Conservation (phyloP, 2,797 vertebrate genomes). For the Gouania willdenowi region DNA sequence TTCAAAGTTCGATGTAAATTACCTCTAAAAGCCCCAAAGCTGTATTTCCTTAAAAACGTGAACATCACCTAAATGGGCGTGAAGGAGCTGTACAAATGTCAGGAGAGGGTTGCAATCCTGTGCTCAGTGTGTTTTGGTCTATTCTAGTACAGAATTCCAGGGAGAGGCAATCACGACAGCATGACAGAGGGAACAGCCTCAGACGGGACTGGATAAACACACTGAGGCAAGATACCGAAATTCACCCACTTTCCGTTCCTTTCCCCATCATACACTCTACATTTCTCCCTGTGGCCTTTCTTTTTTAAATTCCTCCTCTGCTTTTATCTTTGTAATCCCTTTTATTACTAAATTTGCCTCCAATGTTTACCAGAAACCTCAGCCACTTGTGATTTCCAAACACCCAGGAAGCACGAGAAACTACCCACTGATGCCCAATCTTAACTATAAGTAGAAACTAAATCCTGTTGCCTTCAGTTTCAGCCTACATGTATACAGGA, state of each 20-base stretch:
- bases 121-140: conserved; percentile 30
- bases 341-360: conserved; percentile 28
- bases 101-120: conserved; percentile 29
- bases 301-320: conserved; percentile 10
- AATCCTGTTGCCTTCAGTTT: conserved; percentile 24
- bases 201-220: conserved; percentile 61
- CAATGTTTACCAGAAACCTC: conserved; percentile 35
- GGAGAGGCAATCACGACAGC: conserved; percentile 37
- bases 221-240: conserved; percentile 66
- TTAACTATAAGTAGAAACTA: conserved; percentile 24
- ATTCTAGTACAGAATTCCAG: conserved; percentile 27
- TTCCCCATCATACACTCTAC: neutral
- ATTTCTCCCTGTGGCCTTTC: neutral
- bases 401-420: conserved; percentile 14
- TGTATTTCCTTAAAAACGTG: neutral
- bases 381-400: conserved; percentile 39
- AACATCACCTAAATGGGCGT: conserved; percentile 13
- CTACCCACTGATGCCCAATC: conserved; percentile 32
- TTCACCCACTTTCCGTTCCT: conserved; percentile 29
- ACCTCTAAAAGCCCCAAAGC: conserved; percentile 1
- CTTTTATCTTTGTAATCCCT: conserved; percentile 15
- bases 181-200: conserved; percentile 43
- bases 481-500: conserved; percentile 23
- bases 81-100: conserved; percentile 23
- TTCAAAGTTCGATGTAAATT: neutral